phyloP scores from a whole-genome alignment of 2,797 vertebrate species.

The Poecilia velifera region DNA sequence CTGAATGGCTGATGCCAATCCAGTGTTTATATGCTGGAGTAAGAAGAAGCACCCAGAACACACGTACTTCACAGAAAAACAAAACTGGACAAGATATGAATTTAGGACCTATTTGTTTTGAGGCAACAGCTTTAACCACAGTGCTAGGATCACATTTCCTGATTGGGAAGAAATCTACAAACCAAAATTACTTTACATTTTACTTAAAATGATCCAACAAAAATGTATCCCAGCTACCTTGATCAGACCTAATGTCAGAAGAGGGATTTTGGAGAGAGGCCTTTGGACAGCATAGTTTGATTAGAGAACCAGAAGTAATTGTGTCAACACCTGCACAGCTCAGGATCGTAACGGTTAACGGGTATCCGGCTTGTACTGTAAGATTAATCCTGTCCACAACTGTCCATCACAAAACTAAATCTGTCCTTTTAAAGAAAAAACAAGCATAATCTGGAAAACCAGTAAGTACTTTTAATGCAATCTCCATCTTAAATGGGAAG shows the following conservation, averaged over 20 bases:
- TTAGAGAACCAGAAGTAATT: neutral
- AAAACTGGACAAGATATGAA: too few species aligned
- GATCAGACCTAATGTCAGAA: neutral
- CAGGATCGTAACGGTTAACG: neutral
- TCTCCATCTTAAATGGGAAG: conserved; percentile 18
- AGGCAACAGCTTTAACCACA: too few species aligned
- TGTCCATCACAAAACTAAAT: conserved; percentile 9
- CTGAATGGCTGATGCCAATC: neutral
- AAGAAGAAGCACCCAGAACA: neutral
- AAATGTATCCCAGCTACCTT: neutral
- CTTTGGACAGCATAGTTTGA: neutral
- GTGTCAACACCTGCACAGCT: neutral
- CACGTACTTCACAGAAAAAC: too few species aligned
- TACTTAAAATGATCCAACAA: neutral
- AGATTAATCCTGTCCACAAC: conserved; percentile 10
- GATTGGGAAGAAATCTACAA: too few species aligned
- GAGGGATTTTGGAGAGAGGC: neutral
- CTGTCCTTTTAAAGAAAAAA: neutral
- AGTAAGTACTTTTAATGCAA: neutral
- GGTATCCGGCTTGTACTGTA: neutral
- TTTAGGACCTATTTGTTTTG: too few species aligned
- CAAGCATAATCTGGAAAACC: neutral
- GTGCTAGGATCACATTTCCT: too few species aligned
- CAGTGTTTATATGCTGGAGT: neutral
- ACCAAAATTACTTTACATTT: neutral